Percentiles rank a stretch among this genome's conserved stretches.
These are phyloP conservation scores for Phocides pigmalion DNA, from an alignment of 1,140 invertebrate genomes.

Conservation along the genomic window DNA sequence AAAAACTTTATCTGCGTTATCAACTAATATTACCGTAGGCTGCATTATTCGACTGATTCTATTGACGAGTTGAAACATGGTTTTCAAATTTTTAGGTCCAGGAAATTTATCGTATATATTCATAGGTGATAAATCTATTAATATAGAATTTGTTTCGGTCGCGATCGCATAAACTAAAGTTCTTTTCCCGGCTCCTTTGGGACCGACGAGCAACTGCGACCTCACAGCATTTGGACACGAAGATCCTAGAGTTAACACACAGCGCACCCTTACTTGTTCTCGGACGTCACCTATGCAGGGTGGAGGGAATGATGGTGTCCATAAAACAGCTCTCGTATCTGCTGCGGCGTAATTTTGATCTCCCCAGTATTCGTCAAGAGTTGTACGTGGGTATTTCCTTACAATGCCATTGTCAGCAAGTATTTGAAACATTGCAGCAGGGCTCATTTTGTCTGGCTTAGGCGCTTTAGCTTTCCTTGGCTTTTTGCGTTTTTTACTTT, in stretches of 20 bases:
- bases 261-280: conserved; percentile 68
- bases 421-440: conserved; percentile 66
- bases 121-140: conserved; percentile 72
- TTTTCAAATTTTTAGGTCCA: conserved; percentile 68
- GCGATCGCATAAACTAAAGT: conserved; percentile 70
- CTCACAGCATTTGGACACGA: conserved; percentile 56
- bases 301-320: conserved; percentile 69
- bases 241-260: conserved; percentile 64
- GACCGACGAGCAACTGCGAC: conserved; percentile 64
- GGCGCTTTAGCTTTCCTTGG: conserved; percentile 57
- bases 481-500: conserved; percentile 64
- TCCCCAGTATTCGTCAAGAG: conserved; percentile 70
- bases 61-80: conserved; percentile 68
- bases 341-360: conserved; percentile 72
- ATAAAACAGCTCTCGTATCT: conserved; percentile 63
- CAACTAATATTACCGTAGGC: conserved; percentile 92
- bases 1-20: conserved; percentile 92
- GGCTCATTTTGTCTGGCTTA: conserved; percentile 61
- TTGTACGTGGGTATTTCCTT: conserved; percentile 59
- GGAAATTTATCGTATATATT: conserved; percentile 72
- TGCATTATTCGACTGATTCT: conserved; percentile 87
- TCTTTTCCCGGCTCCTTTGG: conserved; percentile 66
- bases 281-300: conserved; percentile 67
- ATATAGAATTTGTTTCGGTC: conserved; percentile 71
- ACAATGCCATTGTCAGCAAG: conserved; percentile 72